phyloP scores from a whole-genome alignment of 2,888 invertebrate genomes.

The Hoplodrina blanda region DNA sequence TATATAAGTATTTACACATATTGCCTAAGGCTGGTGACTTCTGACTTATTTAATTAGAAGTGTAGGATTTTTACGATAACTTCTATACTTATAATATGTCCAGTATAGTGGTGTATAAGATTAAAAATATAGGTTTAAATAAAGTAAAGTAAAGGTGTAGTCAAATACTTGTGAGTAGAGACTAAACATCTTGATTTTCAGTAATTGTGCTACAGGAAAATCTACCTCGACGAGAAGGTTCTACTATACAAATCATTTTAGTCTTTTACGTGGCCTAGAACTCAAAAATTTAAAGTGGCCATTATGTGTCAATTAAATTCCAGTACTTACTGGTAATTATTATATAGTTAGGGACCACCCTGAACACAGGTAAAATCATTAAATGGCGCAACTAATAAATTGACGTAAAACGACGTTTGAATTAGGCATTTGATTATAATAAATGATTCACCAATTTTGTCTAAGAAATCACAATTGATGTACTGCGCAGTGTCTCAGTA shows the following conservation, averaged over 20 bases:
- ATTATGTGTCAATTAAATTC: constrained; percentile 23
- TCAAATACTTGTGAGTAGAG: too few relatives aligned
- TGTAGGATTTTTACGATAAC: too few relatives aligned
- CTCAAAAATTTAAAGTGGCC: background rate
- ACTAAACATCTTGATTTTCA: background rate
- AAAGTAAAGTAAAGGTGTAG: too few relatives aligned
- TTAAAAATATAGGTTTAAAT: too few relatives aligned
- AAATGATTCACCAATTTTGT: constrained; percentile 15
- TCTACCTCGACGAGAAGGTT: background rate
- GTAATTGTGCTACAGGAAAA: too few relatives aligned
- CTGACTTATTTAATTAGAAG: too few relatives aligned
- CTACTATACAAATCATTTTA: background rate
- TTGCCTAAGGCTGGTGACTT: too few relatives aligned
- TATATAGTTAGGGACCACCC: constrained; percentile 38
- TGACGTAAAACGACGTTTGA: constrained; percentile 2
- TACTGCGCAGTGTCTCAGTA: background rate
- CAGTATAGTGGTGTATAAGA: too few relatives aligned
- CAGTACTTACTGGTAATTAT: constrained; percentile 22
- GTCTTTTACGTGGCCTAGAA: background rate
- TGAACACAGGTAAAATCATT: constrained; percentile 7
- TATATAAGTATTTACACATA: too few relatives aligned
- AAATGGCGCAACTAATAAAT: constrained; percentile 1
- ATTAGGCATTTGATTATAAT: constrained; percentile 18
- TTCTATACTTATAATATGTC: too few relatives aligned
- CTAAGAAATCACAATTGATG: background rate